Evolutionary conservation across 2,113 vertebrate species (phyloP), one percentile per base, ranked within the genome.

Genomic region (Ailurus styani): DNA sequence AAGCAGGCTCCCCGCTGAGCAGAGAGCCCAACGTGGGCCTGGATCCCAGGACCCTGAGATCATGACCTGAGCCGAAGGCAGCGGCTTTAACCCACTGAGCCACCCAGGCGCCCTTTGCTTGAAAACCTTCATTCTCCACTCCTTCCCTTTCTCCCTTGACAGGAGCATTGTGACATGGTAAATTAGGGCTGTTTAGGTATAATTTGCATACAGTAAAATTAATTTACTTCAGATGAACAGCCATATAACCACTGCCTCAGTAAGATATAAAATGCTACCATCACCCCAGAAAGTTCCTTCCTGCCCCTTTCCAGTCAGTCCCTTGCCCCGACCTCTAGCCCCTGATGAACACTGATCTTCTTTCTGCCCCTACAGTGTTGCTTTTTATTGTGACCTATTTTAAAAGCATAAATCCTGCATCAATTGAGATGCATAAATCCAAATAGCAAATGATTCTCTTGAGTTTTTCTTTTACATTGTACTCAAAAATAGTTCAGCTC

Each of bases 391-490:
- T 91, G 92, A 60, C 52, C 40, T 13, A 7, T 96, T 98, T 96
- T 94, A 94, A 98, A 98, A 97, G 60, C 47, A 96, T 96, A 85
- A 52, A 95, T 84, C 81, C 93, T n/a, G n/a, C n/a, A n/a, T n/a
- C n/a, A n/a, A n/a, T n/a, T n/a, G n/a, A n/a, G n/a, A n/a, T n/a
- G 60, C 47, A 96, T 96, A 85, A 52, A 95, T 84, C 81, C 93
- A 95, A 97, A 93, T 90, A 98, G 96, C 75, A 97, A 97, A 96
- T 91, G 95, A 97, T 17, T 86, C 96, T 96, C 98, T 85, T 42
- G 72, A 83, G 95, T 95, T 98, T 97, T 94, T 40, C n/a, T 97
- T 97, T 96, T 96, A 97, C n/a, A 97, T 98, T 93, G 86, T 96
- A 95, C 96, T 97, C 83, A 40, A 91, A 96, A 72, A 89, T 98